Evolutionary conservation across 2,797 vertebrate genomes (phyloP), one percentile per base, ranked within the genome.

Genomic region (Otolemur crassicaudatus): DNA sequence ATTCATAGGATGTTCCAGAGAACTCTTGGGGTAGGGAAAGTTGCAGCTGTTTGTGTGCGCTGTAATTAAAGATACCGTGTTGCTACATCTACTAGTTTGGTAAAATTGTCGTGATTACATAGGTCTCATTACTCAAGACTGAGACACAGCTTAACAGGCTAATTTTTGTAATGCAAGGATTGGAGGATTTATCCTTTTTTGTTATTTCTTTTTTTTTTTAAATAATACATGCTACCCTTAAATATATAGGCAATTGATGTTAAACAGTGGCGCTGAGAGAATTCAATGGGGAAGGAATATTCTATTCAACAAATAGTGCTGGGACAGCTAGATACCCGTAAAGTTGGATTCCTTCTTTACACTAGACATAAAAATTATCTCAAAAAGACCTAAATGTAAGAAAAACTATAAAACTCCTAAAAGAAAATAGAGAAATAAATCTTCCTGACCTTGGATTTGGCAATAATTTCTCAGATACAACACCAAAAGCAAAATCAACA

Each of bases 101-200:
- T 73, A 58, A 80, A 85, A 95, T 69, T 69, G 49, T 88, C 77
- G n/a, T 31, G 37, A 70, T 84, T 83, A 87, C 20, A 67, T 37
- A 90, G 46, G 34, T 23, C 49, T 89, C 31, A 49, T 72, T 80
- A 69, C n/a, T 91, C 63, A 77, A 60, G 84, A 7, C 58, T 60
- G 69, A 95, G 23, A 53, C 40, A 65, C 11, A 61, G 67, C 65
- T 81, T 75, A 91, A 76, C 17, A 29, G 49, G 40, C 43, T 56
- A 90, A 75, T 86, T 89, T 83, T 75, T 83, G 25, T 83, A 81
- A 7, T 70, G 31, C 43, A 88, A 84, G 14, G 13, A 72, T 17
- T 61, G 67, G 40, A 60, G 53, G 34, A 7, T 88, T 75, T 87
- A 61, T 40, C 79, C 27, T 76, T 86, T 73, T 85, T 69, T 60